These are phyloP conservation scores for Stegodyphus mimosarum DNA, from an alignment of 1,140 invertebrate species.

Conservation along the genomic window DNA sequence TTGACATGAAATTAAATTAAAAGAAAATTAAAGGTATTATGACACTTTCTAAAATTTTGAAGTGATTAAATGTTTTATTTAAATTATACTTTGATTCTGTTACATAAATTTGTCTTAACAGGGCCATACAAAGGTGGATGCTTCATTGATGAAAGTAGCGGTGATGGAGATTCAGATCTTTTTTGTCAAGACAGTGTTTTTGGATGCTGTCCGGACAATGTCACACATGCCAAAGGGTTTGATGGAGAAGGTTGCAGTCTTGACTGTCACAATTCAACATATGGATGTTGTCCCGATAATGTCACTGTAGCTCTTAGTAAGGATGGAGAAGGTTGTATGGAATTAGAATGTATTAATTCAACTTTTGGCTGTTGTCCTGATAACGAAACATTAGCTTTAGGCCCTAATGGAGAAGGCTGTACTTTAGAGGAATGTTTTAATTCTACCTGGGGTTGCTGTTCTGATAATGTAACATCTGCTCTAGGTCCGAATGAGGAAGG, in stretches of 20 bases:
- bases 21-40: too few species aligned
- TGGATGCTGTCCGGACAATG: constrained; percentile 89
- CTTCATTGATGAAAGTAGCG: constrained; percentile 20
- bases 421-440: constrained; percentile 83
- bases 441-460: constrained; percentile 82
- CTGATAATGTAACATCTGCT: constrained; percentile 85
- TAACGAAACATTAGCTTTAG: constrained; percentile 74
- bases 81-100: too few species aligned
- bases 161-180: constrained; percentile 62
- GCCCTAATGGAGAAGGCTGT: constrained; percentile 85
- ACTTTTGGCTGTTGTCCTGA: constrained; percentile 75
- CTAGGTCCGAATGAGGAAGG: constrained; percentile 83
- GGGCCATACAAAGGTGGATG: constrained; percentile 21
- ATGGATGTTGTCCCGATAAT: constrained; percentile 87
- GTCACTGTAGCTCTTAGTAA: constrained; percentile 86
- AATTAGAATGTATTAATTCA: constrained; percentile 79
- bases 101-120: neutral
- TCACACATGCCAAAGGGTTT: constrained; percentile 75
- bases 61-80: too few species aligned
- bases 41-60: too few species aligned
- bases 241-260: constrained; percentile 67
- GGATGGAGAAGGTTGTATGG: constrained; percentile 84
- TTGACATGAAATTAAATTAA: too few species aligned
- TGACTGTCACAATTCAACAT: constrained; percentile 65
- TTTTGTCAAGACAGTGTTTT: constrained; percentile 78